These are phyloP conservation scores for Galbula dea DNA, from an alignment of 2,113 vertebrate species.

Conservation along the genomic window DNA sequence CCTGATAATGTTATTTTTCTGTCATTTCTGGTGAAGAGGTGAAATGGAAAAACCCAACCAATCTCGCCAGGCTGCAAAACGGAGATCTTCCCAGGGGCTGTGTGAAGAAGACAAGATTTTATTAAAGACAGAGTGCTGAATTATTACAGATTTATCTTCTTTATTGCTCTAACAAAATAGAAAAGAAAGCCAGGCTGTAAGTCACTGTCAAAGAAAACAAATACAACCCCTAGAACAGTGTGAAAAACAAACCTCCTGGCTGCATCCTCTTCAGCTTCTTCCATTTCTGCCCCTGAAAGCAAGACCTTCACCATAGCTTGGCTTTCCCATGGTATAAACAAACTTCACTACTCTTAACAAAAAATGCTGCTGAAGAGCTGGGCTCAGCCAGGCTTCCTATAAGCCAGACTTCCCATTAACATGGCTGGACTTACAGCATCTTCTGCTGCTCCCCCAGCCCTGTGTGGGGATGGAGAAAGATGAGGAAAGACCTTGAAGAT, in stretches of 20 bases:
- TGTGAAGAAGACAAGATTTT: constrained; percentile 60
- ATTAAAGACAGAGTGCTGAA: constrained; percentile 67
- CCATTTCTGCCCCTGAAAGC: neutral
- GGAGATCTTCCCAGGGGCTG: constrained; percentile 52
- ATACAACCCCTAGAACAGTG: neutral
- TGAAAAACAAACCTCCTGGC: constrained; percentile 45
- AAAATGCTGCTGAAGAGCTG: neutral
- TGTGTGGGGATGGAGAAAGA: fast-evolving
- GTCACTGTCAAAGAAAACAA: constrained; percentile 66
- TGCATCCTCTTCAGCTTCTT: neutral
- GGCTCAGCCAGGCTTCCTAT: neutral
- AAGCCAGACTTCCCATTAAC: neutral
- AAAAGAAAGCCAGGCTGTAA: constrained; percentile 34
- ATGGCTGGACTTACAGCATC: neutral
- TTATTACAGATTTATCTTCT: constrained; percentile 71
- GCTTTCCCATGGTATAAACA: neutral
- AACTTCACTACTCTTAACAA: neutral
- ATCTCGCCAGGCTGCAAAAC: neutral
- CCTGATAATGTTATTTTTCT: neutral
- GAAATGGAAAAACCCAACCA: constrained; percentile 50
- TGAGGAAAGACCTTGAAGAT: neutral
- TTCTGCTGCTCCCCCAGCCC: neutral
- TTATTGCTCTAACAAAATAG: constrained; percentile 62
- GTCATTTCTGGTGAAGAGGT: neutral
- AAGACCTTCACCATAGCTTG: neutral